Base-by-base conservation (phyloP, 2,797 vertebrate species). In the Galagoides demidoff region DNA sequence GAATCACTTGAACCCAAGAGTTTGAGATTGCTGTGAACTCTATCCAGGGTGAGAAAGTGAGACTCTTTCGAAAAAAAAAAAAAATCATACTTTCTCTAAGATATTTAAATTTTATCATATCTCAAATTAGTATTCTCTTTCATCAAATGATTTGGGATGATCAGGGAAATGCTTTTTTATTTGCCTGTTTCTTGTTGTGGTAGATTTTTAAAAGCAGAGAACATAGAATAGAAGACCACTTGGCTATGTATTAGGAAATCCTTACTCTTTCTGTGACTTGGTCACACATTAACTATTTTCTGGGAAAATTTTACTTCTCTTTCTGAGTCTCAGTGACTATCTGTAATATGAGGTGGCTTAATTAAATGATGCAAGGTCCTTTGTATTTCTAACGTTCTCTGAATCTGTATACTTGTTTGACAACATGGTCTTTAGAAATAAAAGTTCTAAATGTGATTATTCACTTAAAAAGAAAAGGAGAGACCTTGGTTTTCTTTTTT, bases 91-190 rank as follows among this genome's bases (percentile, higher is more conserved):
- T 92, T 94, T 89, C 49, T 39, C 63, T 83, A 93, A 77, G 31
- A 77, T 94, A 83, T 61, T 94, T 94, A 96, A 49, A 86, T 79
- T 59, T 87, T 4, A 84, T 96, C 31, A 5, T 86, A 17, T 93
- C 25, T 79, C 12, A 76, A 55, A 59, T 82, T 92, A 71, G 12
- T 91, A 82, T 55, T 92, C 43, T 63, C 39, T 89, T 94, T 90
- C 6, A 91, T 93, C 37, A n/a, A 66, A 43, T 70, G 37, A 91
- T 90, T 92, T 90, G 39, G 27, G 13, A 20, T 95, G n/a, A 64
- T 66, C 59, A 57, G 27, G 22, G 37, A 27, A 68, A 57, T 70
- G 11, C 66, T 39, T 82, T 92, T 43, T 37, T 39, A 87, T 95
- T 94, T 94, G 31, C 25, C 61, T 66, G n/a, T 68, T 82, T 94